Conservation (phyloP, 2,113 vertebrate genomes). For the Oxygymnocypris stewartii region DNA sequence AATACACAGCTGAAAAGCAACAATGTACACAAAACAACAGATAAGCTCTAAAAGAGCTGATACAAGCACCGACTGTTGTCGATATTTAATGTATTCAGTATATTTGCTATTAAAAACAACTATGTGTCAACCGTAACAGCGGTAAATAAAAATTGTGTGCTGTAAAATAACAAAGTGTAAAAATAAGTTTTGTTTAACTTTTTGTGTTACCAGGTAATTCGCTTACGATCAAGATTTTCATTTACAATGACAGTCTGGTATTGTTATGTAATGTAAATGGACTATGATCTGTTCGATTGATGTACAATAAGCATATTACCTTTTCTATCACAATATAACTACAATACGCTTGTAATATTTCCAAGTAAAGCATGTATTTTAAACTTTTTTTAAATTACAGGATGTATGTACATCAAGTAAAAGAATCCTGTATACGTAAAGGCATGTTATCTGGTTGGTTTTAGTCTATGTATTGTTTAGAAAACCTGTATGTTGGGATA, state of each 20-base stretch:
- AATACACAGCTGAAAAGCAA: conserved; percentile 23
- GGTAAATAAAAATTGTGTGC: conserved; percentile 13
- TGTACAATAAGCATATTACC: conserved; percentile 53
- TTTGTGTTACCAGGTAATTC: conserved; percentile 4
- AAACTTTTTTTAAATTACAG: conserved; percentile 69
- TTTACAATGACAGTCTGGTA: conserved; percentile 32
- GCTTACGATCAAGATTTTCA: background rate
- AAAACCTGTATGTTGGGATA: conserved; percentile 86
- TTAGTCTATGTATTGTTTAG: conserved; percentile 75
- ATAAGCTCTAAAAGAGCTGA: conserved; percentile 4
- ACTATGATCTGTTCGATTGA: conserved; percentile 60
- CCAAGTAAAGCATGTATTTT: conserved; percentile 77
- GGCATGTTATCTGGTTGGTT: conserved; percentile 82
- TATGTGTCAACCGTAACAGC: background rate
- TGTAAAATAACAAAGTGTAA: conserved; percentile 23
- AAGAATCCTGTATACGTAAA: conserved; percentile 66
- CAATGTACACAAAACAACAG: conserved; percentile 21
- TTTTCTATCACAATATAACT: conserved; percentile 87
- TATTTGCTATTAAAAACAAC: conserved; percentile 4
- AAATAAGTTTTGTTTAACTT: conserved; percentile 8
- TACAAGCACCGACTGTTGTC: conserved; percentile 17
- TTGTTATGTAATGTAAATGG: conserved; percentile 23
- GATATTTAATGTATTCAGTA: background rate
- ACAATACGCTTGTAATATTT: conserved; percentile 92
- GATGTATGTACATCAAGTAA: conserved; percentile 63